Base-by-base conservation (phyloP, 1,140 invertebrate genomes). In the Calliopsis andreniformis region DNA sequence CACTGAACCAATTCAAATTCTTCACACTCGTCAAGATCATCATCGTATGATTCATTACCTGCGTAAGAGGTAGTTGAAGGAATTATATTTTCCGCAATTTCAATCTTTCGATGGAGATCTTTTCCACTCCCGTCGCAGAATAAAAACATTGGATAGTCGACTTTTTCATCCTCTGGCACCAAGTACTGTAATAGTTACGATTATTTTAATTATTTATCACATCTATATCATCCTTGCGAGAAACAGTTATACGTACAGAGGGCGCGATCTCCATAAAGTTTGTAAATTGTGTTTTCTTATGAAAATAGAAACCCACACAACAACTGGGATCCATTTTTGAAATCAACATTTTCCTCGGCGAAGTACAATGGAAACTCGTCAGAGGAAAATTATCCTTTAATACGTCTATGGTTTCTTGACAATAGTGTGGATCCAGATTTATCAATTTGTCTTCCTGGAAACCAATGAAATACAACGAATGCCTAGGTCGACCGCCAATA, bases 251-350 rank as follows among this genome's bases (percentile, higher is more conserved):
- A 87, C 90, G 91, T 87, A 94, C 94, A 85, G 94, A 93, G 88
- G 94, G 93, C 30, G 96, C 94, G 69, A 93, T 93, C 87, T 95
- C 94, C 45, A 96, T 90, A 88, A 97, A 96, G 58, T 93, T 95
- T 70, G 96, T 93, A 91, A 98, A 97, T 78, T 98, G 96, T 67
- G 94, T 93, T 91, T 94, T 94, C 67, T 95, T 95, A 53, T 94
- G 92, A 85, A 97, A 96, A 91, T 96, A 98, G 90, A 98, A 98
- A n/a, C 97, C 97, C 53, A 98, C 95, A 81, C 97, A 97, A 90
- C 97, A 98, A 67, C 97, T 98, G 3, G 97, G 97, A 93, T 98
- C 97, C 95, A 98, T 97, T 92, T 97, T 97, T 56, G 91, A 94
- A n/a, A 98, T 93, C 68, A 96, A 93, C 89, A 98, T 94, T 90